Base-by-base conservation (phyloP, 2,113 vertebrate genomes). In the Catharus fuscescens region DNA sequence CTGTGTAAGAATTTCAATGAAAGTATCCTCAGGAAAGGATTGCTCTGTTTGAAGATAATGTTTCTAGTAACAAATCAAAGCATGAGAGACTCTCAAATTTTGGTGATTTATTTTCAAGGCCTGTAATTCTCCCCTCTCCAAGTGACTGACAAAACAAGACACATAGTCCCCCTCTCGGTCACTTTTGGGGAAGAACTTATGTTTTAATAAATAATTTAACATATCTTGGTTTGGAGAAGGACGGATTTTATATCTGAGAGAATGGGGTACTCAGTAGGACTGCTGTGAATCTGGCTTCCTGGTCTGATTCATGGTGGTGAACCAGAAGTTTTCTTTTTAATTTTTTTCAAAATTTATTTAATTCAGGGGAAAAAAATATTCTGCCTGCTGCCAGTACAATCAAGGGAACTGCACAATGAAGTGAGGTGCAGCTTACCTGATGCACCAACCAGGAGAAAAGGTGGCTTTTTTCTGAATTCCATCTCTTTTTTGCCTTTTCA, bases 11-110 rank as follows among this genome's bases (percentile, higher is more conserved):
- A 29, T 76, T 94, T 61, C 62, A 71, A 32, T 77, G 45, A 53
- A 94, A 76, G 5, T 45, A 14, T 85, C 50, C 54, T 86, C 28
- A 65, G 85, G 50, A 94, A 82, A 88, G 36, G 42, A 59, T 72
- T 86, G 8, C 25, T 72, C 6, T 29, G 14, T 47, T 76, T 82
- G 66, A 96, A 95, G 57, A 65, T 36, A 65, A 64, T 21, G 6
- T 45, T 96, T 82, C 17, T 31, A 76, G 21, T 26, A 52, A 53
- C 53, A 85, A 76, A 69, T 44, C 31, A 60, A 66, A 74, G 64
- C 66, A 6, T n/a, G 38, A 85, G 24, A 95, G 15, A 42, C n/a
- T 76, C 57, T 76, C 36, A 54, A 61, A 54, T 61, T 91, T 54
- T 82, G 12, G 23, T 64, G 53, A 80, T 53, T 76, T 3, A 14